Conservation (phyloP, 1,140 invertebrate species). For the Achatina immaculata region DNA sequence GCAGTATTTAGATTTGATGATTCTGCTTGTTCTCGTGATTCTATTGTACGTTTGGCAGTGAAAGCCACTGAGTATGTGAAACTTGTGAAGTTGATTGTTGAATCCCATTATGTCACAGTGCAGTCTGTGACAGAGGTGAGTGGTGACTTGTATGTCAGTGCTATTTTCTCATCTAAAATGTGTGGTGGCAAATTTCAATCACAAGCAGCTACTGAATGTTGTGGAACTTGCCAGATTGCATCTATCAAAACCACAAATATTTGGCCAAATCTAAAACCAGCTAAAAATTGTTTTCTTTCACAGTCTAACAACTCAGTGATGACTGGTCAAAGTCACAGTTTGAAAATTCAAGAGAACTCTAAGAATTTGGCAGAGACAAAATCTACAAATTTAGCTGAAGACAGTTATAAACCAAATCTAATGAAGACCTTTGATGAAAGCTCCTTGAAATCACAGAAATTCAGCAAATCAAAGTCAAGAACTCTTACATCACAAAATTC, state of each 20-base stretch:
- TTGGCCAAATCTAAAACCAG: neutral
- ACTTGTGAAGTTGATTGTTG: neutral
- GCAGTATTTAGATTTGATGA: constrained; percentile 11
- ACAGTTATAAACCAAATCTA: constrained; percentile 33
- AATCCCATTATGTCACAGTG: neutral
- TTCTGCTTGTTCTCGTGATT: neutral
- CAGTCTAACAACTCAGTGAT: no score
- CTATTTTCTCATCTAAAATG: neutral
- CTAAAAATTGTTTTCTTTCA: neutral
- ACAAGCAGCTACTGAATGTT: no score
- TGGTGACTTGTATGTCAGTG: constrained; percentile 27
- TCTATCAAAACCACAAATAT: neutral
- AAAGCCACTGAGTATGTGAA: constrained; percentile 17
- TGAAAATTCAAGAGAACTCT: constrained; percentile 1
- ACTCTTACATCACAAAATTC: neutral
- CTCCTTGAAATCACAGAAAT: constrained; percentile 16
- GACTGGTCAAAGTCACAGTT: neutral
- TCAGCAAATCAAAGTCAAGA: constrained; percentile 17
- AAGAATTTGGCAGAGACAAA: neutral
- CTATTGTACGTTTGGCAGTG: neutral
- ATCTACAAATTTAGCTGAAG: neutral
- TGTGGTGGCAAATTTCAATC: no score
- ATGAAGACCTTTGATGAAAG: neutral
- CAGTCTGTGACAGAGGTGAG: constrained; percentile 27
- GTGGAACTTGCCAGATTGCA: no score